These are phyloP conservation scores for Drosophila varians DNA, from an alignment of 1,140 invertebrate genomes.

Conservation along the genomic window DNA sequence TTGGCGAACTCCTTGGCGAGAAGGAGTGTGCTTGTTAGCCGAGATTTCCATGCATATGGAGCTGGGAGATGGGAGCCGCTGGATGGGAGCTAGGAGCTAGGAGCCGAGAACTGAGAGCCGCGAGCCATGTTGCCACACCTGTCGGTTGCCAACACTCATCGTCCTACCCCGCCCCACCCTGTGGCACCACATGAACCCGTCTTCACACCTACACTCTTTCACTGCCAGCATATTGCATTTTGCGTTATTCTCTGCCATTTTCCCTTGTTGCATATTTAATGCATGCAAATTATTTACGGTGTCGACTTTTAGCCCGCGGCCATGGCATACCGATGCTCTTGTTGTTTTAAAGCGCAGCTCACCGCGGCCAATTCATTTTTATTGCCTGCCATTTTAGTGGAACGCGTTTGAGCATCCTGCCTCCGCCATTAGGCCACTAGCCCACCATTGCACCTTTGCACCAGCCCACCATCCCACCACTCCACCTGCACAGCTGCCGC, in stretches of 20 bases:
- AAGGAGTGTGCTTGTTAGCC: conserved; percentile 60
- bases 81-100: conserved; percentile 2
- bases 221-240: conserved; percentile 61
- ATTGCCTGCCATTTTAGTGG: conserved; percentile 43
- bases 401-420: conserved; percentile 2
- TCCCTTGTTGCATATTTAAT: conserved; percentile 68
- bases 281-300: conserved; percentile 74
- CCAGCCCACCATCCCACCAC: conserved; percentile 8
- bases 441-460: no score
- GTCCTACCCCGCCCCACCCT: neutral
- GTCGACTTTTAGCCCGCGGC: conserved; percentile 49
- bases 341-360: conserved; percentile 36
- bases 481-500: conserved; percentile 9
- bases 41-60: conserved; percentile 73
- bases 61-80: neutral
- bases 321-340: neutral
- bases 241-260: conserved; percentile 54
- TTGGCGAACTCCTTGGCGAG: conserved; percentile 33
- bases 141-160: neutral
- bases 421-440: conserved; percentile 17
- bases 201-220: conserved; percentile 1
- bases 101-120: conserved; percentile 27
- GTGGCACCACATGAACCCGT: neutral
- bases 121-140: conserved; percentile 59
- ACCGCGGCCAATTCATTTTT: conserved; percentile 52